These are phyloP conservation scores for Isurus oxyrinchus DNA, from an alignment of 2,113 vertebrate species.

Conservation along the genomic window DNA sequence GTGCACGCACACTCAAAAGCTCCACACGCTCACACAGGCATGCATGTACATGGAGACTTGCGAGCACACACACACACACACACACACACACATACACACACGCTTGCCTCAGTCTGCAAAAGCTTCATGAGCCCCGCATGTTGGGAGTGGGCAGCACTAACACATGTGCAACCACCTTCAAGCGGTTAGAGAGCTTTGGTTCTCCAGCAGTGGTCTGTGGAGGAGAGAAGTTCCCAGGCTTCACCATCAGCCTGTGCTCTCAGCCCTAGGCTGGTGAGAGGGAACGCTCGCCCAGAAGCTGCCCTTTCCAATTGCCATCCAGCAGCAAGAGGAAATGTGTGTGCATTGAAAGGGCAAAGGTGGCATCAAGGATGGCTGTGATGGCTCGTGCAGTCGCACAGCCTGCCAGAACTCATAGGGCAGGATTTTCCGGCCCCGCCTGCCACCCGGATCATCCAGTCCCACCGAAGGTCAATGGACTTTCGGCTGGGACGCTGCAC, in stretches of 20 bases:
- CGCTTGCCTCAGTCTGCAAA: background rate
- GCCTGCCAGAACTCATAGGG: background rate
- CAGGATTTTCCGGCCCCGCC: no score
- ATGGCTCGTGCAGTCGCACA: background rate
- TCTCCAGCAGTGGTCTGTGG: background rate
- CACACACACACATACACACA: background rate
- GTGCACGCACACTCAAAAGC: no score
- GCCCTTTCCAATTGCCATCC: background rate
- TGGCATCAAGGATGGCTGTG: background rate
- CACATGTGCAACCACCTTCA: background rate
- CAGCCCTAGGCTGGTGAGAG: background rate
- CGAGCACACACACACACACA: background rate
- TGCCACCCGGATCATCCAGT: no score
- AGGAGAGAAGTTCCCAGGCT: background rate
- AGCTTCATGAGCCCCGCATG: background rate
- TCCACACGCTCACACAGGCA: background rate
- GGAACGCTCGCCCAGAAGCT: background rate
- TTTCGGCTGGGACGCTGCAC: no score
- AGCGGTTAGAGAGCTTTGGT: background rate
- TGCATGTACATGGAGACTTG: background rate
- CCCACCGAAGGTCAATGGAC: no score
- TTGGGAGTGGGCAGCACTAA: background rate
- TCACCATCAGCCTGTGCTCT: background rate
- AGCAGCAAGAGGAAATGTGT: background rate
- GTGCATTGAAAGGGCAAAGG: background rate